Conservation (phyloP, 2,113 vertebrate species). For the Anguilla rostrata region DNA sequence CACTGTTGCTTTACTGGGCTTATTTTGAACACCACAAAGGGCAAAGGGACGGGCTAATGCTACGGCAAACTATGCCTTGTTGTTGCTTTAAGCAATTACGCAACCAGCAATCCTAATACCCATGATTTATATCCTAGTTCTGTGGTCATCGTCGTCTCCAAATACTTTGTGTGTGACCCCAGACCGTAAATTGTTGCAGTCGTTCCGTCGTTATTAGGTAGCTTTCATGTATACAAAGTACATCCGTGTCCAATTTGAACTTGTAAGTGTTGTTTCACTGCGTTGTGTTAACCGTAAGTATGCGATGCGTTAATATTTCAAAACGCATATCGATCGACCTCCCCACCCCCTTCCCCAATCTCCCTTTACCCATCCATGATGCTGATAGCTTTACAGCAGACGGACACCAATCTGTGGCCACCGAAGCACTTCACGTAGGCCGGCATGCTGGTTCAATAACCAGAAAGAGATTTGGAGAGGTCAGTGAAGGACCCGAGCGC, state of each 20-base stretch:
- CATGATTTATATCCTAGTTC: not conserved
- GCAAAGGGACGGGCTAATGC: not conserved
- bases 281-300: slow-evolving; percentile 28
- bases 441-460: slow-evolving; percentile 62
- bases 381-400: slow-evolving; percentile 47
- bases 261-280: slow-evolving; percentile 17
- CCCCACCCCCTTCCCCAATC: slow-evolving; percentile 6
- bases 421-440: slow-evolving; percentile 61
- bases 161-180: not conserved
- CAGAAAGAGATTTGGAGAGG: slow-evolving; percentile 62
- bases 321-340: slow-evolving; percentile 19
- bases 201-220: not conserved
- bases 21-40: not conserved
- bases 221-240: not conserved
- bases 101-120: not conserved
- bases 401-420: slow-evolving; percentile 51
- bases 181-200: not conserved
- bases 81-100: not conserved
- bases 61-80: not conserved
- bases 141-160: not conserved
- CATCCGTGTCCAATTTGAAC: slow-evolving; percentile 18
- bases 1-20: not conserved
- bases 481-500: slow-evolving; percentile 57
- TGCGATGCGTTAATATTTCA: slow-evolving; percentile 23
- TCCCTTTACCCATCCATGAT: not conserved